A percentile compares a stretch with the other conserved stretches of the same genome.
Evolutionary conservation across 2,113 vertebrate species (phyloP).

Genomic region (Scatophagus argus): DNA sequence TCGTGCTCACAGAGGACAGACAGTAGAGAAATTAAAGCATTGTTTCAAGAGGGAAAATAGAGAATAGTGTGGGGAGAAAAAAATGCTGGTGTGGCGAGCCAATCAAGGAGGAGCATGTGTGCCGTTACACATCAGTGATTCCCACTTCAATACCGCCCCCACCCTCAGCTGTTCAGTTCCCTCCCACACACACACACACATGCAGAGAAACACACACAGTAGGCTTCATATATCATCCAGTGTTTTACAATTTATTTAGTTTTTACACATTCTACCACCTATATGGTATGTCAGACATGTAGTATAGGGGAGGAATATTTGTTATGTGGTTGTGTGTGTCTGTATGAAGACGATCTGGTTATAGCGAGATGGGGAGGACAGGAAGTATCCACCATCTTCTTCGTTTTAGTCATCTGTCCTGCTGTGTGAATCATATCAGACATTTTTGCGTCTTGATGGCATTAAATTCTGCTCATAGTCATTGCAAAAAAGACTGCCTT

Average conservation of each 20-base stretch:
- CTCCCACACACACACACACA: conserved; percentile 1
- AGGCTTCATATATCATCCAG: conserved; percentile 31
- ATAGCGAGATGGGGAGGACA: neutral
- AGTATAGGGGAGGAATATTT: neutral
- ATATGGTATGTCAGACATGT: neutral
- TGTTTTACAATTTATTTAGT: no score
- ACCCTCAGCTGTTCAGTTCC: conserved; percentile 38
- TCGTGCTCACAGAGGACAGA: neutral
- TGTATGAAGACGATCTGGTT: neutral
- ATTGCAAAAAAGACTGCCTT: neutral
- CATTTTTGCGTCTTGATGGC: neutral
- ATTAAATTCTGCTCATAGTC: neutral
- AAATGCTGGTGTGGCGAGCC: conserved; percentile 1
- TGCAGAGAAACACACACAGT: conserved; percentile 7
- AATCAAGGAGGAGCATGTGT: conserved; percentile 50
- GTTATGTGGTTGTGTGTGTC: neutral
- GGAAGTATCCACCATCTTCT: neutral
- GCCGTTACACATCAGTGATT: conserved; percentile 58
- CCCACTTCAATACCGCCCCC: conserved; percentile 51
- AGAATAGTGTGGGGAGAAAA: neutral
- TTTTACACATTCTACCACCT: neutral
- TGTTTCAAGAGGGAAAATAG: conserved; percentile 18
- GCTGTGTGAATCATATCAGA: neutral
- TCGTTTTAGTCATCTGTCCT: no score
- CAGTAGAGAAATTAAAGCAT: neutral